These are phyloP conservation scores for Spinus olivaceus DNA, from an alignment of 2,797 vertebrate species.

Conservation along the genomic window DNA sequence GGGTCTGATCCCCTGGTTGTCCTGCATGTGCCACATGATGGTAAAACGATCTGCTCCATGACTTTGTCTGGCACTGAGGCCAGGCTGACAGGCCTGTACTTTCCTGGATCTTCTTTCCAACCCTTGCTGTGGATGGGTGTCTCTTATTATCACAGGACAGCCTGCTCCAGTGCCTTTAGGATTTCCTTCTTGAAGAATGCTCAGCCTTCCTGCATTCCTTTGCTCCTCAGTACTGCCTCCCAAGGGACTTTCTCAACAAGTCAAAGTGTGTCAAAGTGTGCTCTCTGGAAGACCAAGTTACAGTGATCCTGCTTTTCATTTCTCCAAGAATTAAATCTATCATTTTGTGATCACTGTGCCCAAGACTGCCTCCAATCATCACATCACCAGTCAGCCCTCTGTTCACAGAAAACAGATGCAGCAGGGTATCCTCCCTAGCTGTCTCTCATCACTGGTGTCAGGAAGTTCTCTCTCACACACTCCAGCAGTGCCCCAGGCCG, in stretches of 20 bases:
- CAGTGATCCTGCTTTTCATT: background rate
- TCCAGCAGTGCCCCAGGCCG: background rate
- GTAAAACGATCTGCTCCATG: background rate
- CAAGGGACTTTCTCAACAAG: background rate
- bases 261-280: background rate
- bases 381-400: background rate
- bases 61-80: background rate
- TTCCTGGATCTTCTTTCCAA: background rate
- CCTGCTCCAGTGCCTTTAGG: background rate
- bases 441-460: background rate
- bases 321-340: background rate
- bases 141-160: background rate
- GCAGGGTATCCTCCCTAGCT: background rate
- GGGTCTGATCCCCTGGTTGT: background rate
- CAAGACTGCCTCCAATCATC: background rate
- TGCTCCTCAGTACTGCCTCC: background rate
- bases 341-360: background rate
- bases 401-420: background rate
- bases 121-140: background rate
- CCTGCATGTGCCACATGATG: background rate
- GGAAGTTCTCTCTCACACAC: background rate
- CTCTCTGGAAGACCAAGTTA: background rate
- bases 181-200: background rate
- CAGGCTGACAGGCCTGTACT: background rate
- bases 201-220: background rate